A percentile compares a stretch with the other conserved stretches of the same genome.
Evolutionary conservation across 37 sponge, comb jelly and placozoan species (phyloP).

Genomic region (Aplysina aerophoba): DNA sequence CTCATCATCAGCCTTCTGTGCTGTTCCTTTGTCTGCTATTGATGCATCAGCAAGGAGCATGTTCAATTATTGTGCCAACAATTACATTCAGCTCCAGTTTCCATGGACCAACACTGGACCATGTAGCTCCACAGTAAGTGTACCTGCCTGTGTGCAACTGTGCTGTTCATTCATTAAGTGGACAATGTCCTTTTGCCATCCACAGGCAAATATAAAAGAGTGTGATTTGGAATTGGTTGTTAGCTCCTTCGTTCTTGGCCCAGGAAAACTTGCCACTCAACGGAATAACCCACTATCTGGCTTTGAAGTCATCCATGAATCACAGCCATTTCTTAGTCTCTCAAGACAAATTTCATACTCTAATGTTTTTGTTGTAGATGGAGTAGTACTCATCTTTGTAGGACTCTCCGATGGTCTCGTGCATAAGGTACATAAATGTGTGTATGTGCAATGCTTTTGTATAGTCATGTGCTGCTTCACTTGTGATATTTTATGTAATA

Average conservation of each 20-base stretch:
- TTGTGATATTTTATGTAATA: too few species aligned
- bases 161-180: neutral
- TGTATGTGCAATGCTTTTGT: too few species aligned
- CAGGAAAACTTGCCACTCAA: neutral
- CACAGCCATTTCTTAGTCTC: neutral
- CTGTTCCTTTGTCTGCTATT: constrained; percentile 1
- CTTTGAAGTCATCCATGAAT: neutral
- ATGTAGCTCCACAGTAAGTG: neutral
- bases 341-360: neutral
- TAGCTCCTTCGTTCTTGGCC: neutral
- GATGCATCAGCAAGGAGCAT: neutral
- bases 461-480: too few species aligned
- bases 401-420: neutral
- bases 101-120: neutral
- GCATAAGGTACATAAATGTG: neutral
- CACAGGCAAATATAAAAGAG: neutral
- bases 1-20: neutral
- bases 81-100: neutral
- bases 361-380: neutral
- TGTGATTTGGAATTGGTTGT: neutral
- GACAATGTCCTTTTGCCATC: too few species aligned
- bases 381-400: neutral
- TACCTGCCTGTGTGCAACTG: neutral
- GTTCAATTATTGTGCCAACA: neutral
- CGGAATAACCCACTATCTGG: neutral